A percentile compares a stretch with the other conserved stretches of the same genome.
phyloP scores from a whole-genome alignment of 2,113 vertebrate species.

The Pangasianodon hypophthalmus region DNA sequence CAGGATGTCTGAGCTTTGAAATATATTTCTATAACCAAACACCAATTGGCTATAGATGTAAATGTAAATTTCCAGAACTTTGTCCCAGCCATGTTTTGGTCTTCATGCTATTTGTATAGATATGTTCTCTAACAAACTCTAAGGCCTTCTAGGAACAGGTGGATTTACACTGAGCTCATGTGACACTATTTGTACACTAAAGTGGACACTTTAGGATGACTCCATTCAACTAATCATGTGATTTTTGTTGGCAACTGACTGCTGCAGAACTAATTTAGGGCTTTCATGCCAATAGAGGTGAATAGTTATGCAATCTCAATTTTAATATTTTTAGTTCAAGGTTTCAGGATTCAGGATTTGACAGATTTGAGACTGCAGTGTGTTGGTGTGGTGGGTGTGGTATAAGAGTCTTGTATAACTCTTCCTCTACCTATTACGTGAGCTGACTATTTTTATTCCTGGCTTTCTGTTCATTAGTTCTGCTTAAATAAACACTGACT shows the following conservation, averaged over 20 bases:
- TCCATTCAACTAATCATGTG: not conserved
- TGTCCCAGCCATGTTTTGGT: too few species aligned
- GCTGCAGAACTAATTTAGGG: not conserved
- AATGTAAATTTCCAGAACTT: too few species aligned
- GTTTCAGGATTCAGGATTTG: not conserved
- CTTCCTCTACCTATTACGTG: not conserved
- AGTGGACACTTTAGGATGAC: not conserved
- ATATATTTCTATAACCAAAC: not conserved
- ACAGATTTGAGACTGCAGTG: not conserved
- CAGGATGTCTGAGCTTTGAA: not conserved
- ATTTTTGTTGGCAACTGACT: not conserved
- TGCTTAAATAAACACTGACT: not conserved
- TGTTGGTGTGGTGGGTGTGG: not conserved
- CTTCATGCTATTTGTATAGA: too few species aligned
- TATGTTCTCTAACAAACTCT: too few species aligned
- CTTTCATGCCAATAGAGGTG: not conserved
- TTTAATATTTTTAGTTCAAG: not conserved
- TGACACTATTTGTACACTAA: not conserved
- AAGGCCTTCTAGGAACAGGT: not conserved
- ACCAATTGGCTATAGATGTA: too few species aligned
- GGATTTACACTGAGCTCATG: not conserved
- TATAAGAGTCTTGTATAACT: not conserved
- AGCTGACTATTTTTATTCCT: not conserved
- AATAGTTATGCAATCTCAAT: not conserved
- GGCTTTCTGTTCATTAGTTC: not conserved